Percentiles rank a stretch among this genome's conserved stretches.
phyloP scores from a whole-genome alignment of 1,140 invertebrate species.

The Rhyzopertha dominica region DNA sequence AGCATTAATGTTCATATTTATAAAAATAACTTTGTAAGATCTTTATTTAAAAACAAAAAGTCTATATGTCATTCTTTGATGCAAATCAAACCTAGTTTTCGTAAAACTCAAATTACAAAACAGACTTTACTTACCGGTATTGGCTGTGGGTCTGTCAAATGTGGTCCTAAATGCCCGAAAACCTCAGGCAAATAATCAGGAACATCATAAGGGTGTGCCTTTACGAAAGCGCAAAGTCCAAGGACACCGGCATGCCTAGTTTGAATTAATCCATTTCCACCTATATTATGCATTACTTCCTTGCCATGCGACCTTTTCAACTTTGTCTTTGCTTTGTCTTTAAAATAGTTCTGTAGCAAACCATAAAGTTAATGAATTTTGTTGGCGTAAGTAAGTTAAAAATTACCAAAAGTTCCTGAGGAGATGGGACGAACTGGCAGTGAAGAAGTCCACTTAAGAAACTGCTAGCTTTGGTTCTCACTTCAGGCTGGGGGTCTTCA shows the following conservation, averaged over 20 bases:
- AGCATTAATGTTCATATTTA: too few species aligned
- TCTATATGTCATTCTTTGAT: too few species aligned
- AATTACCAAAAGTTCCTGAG: constrained; percentile 53
- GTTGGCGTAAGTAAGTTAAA: background rate
- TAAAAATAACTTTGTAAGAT: too few species aligned
- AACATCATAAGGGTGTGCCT: constrained; percentile 86
- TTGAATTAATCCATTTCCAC: constrained; percentile 42
- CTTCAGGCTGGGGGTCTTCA: constrained; percentile 68
- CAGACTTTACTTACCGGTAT: constrained; percentile 68
- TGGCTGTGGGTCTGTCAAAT: constrained; percentile 85
- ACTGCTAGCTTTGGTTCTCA: constrained; percentile 73
- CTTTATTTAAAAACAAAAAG: too few species aligned
- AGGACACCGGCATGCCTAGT: constrained; percentile 77
- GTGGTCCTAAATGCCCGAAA: constrained; percentile 70
- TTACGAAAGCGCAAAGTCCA: constrained; percentile 83
- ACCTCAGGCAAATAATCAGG: constrained; percentile 78
- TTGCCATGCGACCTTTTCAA: constrained; percentile 31
- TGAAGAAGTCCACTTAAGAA: constrained; percentile 84
- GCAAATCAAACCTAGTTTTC: too few species aligned
- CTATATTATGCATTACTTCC: constrained; percentile 21
- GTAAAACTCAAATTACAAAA: constrained; percentile 7
- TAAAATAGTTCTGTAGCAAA: constrained; percentile 50
- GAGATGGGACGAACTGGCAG: constrained; percentile 67
- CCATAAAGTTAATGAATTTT: constrained; percentile 15
- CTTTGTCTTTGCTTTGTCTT: constrained; percentile 48